Percentiles rank a stretch among this genome's conserved stretches.
These are phyloP conservation scores for Lordiphosa mommai DNA, from an alignment of 1,140 invertebrate species.

Conservation along the genomic window DNA sequence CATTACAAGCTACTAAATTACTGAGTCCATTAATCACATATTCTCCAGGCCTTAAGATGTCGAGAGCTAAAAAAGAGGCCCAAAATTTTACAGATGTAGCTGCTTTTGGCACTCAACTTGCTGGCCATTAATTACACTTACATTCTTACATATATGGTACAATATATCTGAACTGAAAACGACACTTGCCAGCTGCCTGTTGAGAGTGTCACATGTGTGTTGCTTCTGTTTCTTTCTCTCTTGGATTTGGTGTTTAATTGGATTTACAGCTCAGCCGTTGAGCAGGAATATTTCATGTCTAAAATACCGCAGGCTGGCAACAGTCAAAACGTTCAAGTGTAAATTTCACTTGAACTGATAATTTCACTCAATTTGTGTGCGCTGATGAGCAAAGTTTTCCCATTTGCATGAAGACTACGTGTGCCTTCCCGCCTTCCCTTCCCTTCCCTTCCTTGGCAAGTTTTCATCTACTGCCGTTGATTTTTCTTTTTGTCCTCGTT, in stretches of 20 bases:
- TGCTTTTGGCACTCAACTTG: constrained; percentile 26
- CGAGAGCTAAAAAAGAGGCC: not conserved
- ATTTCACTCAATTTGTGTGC: constrained; percentile 77
- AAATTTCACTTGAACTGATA: constrained; percentile 78
- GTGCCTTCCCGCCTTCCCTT: constrained; percentile 19
- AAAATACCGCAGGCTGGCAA: constrained; percentile 15
- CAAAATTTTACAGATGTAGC: constrained; percentile 18
- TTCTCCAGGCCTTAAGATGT: not conserved
- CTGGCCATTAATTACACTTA: constrained; percentile 24
- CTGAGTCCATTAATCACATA: too few relatives aligned
- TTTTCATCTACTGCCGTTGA: constrained; percentile 33
- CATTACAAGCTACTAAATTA: too few relatives aligned
- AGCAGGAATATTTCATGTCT: not conserved
- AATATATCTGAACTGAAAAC: constrained; percentile 4
- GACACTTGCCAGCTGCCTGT: constrained; percentile 21
- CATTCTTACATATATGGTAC: too few relatives aligned
- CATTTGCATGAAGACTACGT: constrained; percentile 71
- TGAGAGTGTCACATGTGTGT: constrained; percentile 50
- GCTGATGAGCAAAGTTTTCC: constrained; percentile 77
- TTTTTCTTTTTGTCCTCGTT: constrained; percentile 25
- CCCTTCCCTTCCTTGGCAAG: constrained; percentile 15
- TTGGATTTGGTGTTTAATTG: constrained; percentile 49
- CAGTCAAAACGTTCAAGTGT: constrained; percentile 62
- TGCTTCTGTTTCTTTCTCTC: constrained; percentile 20
- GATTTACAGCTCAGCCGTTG: constrained; percentile 42